phyloP scores from a whole-genome alignment of 2,113 vertebrate genomes.

The Columbina picui region DNA sequence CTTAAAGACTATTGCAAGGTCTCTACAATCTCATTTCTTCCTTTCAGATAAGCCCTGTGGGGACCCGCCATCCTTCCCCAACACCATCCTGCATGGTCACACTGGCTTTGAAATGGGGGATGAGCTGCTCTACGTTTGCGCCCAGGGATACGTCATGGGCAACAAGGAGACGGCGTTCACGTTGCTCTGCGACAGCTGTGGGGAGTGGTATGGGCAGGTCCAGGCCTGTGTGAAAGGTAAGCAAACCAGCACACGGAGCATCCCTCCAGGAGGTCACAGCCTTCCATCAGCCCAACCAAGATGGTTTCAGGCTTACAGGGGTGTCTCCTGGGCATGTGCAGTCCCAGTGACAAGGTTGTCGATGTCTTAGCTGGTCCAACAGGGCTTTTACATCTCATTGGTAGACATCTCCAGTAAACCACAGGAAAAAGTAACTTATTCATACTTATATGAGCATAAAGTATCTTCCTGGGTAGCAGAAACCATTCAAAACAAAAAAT shows the following conservation, averaged over 20 bases:
- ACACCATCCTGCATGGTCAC: slow-evolving; percentile 85
- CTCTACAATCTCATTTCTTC: neutral
- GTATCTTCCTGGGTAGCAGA: neutral
- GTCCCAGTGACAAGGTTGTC: too few relatives aligned
- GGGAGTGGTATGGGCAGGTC: slow-evolving; percentile 93
- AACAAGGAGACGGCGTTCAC: slow-evolving; percentile 84
- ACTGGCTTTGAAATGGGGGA: slow-evolving; percentile 90
- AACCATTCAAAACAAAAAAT: neutral
- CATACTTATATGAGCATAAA: neutral
- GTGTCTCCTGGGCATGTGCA: too few relatives aligned
- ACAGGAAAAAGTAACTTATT: neutral
- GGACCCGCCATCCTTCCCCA: slow-evolving; percentile 89
- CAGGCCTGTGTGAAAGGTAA: slow-evolving; percentile 92
- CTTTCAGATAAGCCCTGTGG: slow-evolving; percentile 87
- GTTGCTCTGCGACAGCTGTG: slow-evolving; percentile 91
- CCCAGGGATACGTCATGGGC: slow-evolving; percentile 80
- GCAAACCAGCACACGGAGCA: accelerated
- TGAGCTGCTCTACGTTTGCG: slow-evolving; percentile 88
- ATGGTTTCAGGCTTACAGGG: accelerated
- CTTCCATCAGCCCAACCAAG: accelerated
- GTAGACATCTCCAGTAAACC: neutral
- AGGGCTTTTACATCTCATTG: neutral
- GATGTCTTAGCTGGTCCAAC: neutral
- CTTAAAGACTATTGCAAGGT: neutral
- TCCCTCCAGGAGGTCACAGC: accelerated